Conservation (phyloP, 2,113 vertebrate species). For the Phodopus roborovskii region DNA sequence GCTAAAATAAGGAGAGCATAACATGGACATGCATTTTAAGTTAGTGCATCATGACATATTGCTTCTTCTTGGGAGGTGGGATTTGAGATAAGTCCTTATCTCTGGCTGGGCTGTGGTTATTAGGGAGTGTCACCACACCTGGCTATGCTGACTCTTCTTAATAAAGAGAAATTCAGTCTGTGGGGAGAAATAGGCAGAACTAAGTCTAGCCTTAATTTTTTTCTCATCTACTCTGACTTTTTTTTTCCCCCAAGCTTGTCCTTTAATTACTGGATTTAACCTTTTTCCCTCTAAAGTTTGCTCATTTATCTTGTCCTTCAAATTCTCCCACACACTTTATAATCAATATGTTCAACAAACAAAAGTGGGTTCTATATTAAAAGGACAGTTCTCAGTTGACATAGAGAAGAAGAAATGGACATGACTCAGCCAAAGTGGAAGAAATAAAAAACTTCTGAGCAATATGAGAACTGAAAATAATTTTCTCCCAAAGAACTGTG, state of each 20-base stretch:
- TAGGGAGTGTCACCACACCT: background rate
- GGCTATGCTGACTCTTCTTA: background rate
- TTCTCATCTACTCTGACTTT: background rate
- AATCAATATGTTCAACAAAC: constrained; percentile 40
- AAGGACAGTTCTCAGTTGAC: constrained; percentile 6
- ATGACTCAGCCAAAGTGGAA: constrained; percentile 1
- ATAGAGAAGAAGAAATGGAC: background rate
- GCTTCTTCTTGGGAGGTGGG: background rate
- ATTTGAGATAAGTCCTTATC: background rate
- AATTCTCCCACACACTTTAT: constrained; percentile 25
- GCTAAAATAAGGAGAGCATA: background rate
- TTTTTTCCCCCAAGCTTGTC: background rate
- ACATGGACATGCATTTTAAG: background rate
- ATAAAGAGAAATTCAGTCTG: constrained; percentile 9
- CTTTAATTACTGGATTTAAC: background rate
- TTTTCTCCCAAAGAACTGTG: background rate
- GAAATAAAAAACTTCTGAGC: background rate
- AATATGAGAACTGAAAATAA: constrained; percentile 27
- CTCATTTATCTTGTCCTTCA: constrained; percentile 27
- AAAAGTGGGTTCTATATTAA: background rate
- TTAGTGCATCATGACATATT: background rate
- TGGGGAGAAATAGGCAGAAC: constrained; percentile 5
- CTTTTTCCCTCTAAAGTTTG: constrained; percentile 36
- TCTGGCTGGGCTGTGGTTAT: background rate
- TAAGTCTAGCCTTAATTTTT: constrained; percentile 9